Conservation (phyloP, 2,888 invertebrate genomes). For the Mimumesa dahlbomi region DNA sequence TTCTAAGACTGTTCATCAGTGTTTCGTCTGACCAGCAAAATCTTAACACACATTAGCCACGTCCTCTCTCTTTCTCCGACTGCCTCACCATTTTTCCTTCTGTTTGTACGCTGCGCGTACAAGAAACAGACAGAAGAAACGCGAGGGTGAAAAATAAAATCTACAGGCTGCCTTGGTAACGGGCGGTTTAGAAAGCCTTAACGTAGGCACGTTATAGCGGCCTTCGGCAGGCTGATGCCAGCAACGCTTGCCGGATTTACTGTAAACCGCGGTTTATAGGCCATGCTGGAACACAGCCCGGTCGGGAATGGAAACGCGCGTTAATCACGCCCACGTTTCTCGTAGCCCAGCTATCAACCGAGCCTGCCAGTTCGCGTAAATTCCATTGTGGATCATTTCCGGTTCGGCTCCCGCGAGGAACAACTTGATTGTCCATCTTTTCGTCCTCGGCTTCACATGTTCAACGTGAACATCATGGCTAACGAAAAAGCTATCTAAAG, state of each 20-base stretch:
- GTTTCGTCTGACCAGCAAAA: too few species aligned
- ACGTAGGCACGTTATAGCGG: constrained; percentile 51
- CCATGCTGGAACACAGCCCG: constrained; percentile 56
- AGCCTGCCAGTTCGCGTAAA: constrained; percentile 47
- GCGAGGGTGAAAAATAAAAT: constrained; percentile 43
- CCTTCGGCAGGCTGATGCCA: constrained; percentile 46
- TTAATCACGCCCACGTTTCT: constrained; percentile 49
- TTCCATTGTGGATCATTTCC: constrained; percentile 35
- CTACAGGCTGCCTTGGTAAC: constrained; percentile 29
- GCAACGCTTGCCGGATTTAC: constrained; percentile 59
- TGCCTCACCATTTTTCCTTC: too few species aligned
- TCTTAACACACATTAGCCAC: too few species aligned
- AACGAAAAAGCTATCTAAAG: too few species aligned
- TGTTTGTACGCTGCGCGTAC: too few species aligned
- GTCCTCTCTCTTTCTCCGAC: too few species aligned
- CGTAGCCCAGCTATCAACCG: constrained; percentile 39
- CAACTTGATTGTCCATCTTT: not conserved
- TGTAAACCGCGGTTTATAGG: constrained; percentile 62
- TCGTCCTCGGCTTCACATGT: too few species aligned
- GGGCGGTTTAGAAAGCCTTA: constrained; percentile 44
- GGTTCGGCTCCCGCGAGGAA: constrained; percentile 9
- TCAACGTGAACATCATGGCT: too few species aligned
- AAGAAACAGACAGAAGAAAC: constrained; percentile 5
- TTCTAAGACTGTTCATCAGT: constrained; percentile 47
- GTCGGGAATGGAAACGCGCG: constrained; percentile 46